A percentile compares a stretch with the other conserved stretches of the same genome.
Conservation (phyloP, 2,888 invertebrate genomes). For the Cephus rjabovi region DNA sequence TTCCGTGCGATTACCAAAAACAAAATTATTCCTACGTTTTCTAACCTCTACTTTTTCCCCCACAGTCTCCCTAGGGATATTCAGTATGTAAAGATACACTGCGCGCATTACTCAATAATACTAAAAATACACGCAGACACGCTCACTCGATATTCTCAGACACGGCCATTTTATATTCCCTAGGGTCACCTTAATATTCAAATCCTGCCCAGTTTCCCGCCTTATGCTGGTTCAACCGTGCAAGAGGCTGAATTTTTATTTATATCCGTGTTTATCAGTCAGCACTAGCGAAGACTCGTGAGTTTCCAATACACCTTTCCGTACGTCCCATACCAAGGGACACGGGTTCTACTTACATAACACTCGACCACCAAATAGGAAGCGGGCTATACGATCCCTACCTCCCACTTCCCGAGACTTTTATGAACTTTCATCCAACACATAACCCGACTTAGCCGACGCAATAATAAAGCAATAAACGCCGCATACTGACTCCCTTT, state of each 20-base stretch:
- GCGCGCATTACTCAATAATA: neutral
- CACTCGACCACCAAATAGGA: neutral
- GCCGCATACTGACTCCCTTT: neutral
- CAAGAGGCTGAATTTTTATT: neutral
- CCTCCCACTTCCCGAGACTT: neutral
- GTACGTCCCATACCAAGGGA: neutral
- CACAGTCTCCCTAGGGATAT: neutral
- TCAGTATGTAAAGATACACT: neutral
- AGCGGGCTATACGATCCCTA: neutral
- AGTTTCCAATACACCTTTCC: neutral
- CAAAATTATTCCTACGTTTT: neutral
- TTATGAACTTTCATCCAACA: neutral
- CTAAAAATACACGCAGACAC: neutral
- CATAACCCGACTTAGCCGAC: neutral
- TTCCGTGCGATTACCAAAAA: neutral
- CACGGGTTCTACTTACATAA: neutral
- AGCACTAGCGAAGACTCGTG: neutral
- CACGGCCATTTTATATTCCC: neutral
- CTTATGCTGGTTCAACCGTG: neutral
- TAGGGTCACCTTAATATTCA: neutral
- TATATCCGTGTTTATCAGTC: neutral
- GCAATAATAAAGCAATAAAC: neutral
- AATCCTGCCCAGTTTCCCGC: neutral
- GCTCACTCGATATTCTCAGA: neutral
- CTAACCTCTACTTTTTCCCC: neutral